Evolutionary conservation across 2,113 vertebrate species (phyloP).

Genomic region (Cavia porcellus): DNA sequence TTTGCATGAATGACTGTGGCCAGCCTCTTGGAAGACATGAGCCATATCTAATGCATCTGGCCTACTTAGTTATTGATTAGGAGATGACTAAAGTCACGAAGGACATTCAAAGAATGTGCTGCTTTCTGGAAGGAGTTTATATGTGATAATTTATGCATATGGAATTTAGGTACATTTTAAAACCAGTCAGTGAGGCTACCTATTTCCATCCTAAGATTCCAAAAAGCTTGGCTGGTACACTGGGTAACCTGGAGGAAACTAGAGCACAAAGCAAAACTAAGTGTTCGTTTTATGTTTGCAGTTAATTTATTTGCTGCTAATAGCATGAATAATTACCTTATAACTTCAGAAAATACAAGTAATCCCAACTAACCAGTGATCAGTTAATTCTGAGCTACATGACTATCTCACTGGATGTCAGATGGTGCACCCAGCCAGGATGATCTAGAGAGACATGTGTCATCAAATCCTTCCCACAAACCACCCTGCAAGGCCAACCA

Average conservation of each 20-base stretch:
- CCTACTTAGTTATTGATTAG: not conserved
- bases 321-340: not conserved
- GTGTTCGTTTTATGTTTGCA: not conserved
- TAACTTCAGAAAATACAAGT: constrained; percentile 13
- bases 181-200: not conserved
- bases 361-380: not conserved
- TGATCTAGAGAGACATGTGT: not conserved
- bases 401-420: not conserved
- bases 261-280: not conserved
- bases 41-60: not conserved
- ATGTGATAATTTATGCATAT: not conserved
- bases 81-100: constrained; percentile 5
- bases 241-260: not conserved
- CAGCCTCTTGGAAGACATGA: not conserved
- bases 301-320: not conserved
- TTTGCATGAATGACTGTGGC: not conserved
- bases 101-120: not conserved
- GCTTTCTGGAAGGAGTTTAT: constrained; percentile 35
- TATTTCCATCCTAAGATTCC: not conserved
- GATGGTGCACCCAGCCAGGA: not conserved
- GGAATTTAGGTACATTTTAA: not conserved
- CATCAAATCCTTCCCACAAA: not conserved
- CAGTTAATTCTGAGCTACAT: not conserved
- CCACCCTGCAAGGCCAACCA: not conserved
- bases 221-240: not conserved